Evolutionary conservation across 2,888 invertebrate species (phyloP), one percentile per base, ranked within the genome.

Genomic region (Nematopogon swammerdamellus): DNA sequence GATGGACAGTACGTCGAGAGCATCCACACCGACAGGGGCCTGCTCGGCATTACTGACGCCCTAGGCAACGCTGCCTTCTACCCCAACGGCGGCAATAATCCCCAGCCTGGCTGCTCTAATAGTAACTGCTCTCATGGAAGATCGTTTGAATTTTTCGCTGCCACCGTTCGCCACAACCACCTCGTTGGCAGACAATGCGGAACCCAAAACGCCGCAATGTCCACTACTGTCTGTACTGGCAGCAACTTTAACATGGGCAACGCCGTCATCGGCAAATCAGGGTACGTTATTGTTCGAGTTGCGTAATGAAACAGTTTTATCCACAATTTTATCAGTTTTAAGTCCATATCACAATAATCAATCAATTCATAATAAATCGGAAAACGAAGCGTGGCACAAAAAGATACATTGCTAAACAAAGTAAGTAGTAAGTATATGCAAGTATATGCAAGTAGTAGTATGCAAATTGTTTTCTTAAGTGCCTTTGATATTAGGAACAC

Each of bases 1-100:
- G 63, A 62, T 51, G 63, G 60, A 2, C 49, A 49, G 14, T 64
- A 63, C 49, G 60, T 65, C n/a, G 64, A 65, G 50, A 57, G 60
- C 6, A 56, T 63, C 14, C 65, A 65, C 50, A 59, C 61, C 5
- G 62, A 63, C 46, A 60, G 59, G 14, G 61, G 56, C 5, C 49
- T 52, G 19, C 56, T 59, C 36, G 64, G 63, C 1, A 56, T 60
- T 47, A 44, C 57, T 2, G 18, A 50, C 20, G 52, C 57, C 4
- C 51, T 58, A 14, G 64, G 61, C 1, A 55, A 60, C 45, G 56
- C 60, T 17, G 63, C 65, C 54, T 63, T 64, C 56, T 64, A 64
- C 50, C 59, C 62, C 19, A 65, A 65, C 52, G 59, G 59, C 14
- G 64, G 59, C 16, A 46, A 47, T 4, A 48, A 48, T 19, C 50